A percentile compares a stretch with the other conserved stretches of the same genome.
Evolutionary conservation across 1,140 invertebrate genomes (phyloP).

Genomic region (Phymorhynchus buccinoides): DNA sequence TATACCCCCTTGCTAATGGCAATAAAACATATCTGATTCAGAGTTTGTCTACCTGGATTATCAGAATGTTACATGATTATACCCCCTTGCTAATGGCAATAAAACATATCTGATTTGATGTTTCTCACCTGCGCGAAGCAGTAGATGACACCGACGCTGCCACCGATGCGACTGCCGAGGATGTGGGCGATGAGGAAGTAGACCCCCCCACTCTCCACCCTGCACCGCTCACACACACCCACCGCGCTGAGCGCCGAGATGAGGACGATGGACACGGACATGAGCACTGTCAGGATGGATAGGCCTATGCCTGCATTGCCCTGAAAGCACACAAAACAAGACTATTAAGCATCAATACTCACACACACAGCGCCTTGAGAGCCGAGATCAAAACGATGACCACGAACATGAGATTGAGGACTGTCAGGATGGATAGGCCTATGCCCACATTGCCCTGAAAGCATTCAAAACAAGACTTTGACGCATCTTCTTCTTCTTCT

Average conservation of each 20-base stretch:
- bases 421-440: slow-evolving; percentile 88
- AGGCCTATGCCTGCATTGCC: slow-evolving; percentile 91
- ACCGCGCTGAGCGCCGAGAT: slow-evolving; percentile 94
- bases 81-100: too few relatives aligned
- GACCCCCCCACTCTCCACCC: slow-evolving; percentile 91
- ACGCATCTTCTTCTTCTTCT: too few relatives aligned
- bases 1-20: too few relatives aligned
- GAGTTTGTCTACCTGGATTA: too few relatives aligned
- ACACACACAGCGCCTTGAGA: background rate
- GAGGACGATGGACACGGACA: slow-evolving; percentile 89
- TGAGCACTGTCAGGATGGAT: slow-evolving; percentile 89
- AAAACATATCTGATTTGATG: too few relatives aligned
- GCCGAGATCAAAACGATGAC: slow-evolving; percentile 81
- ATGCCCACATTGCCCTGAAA: slow-evolving; percentile 87
- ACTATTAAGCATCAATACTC: too few relatives aligned
- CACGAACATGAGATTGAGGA: slow-evolving; percentile 92
- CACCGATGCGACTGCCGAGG: slow-evolving; percentile 91
- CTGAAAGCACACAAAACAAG: too few relatives aligned
- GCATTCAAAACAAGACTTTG: too few relatives aligned
- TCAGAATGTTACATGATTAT: too few relatives aligned
- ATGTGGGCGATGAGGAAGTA: slow-evolving; percentile 96
- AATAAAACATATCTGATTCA: too few relatives aligned
- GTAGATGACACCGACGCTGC: slow-evolving; percentile 91
- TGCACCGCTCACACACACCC: slow-evolving; percentile 94
- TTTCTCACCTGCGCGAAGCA: slow-evolving; percentile 89